phyloP scores from a whole-genome alignment of 2,113 vertebrate species.

The Seriola aureovittata region DNA sequence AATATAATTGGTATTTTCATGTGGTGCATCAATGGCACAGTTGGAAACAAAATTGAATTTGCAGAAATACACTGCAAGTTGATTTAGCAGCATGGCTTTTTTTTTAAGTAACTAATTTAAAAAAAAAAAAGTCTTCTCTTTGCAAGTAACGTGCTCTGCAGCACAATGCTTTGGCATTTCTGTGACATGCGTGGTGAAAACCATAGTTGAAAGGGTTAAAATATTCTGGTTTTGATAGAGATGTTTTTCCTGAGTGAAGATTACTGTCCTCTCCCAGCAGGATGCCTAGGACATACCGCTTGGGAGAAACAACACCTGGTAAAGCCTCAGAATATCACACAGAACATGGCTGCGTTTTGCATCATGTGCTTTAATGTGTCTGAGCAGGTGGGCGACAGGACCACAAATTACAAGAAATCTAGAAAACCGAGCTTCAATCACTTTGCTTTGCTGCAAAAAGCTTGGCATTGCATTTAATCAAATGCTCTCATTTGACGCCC shows the following conservation, averaged over 20 bases:
- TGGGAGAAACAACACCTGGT: slow-evolving; percentile 51
- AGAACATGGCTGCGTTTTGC: slow-evolving; percentile 5
- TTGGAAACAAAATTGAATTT: slow-evolving; percentile 14
- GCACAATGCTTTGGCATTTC: not conserved
- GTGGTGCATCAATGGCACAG: slow-evolving; percentile 11
- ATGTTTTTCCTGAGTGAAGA: slow-evolving; percentile 25
- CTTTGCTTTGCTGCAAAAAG: not conserved
- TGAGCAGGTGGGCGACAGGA: slow-evolving; percentile 21
- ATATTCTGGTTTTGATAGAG: slow-evolving; percentile 29
- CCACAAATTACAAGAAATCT: slow-evolving; percentile 8
- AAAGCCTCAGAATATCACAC: slow-evolving; percentile 19
- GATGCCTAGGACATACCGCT: not conserved
- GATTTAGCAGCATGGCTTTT: not conserved
- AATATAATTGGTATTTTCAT: slow-evolving; percentile 12
- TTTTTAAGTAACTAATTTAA: not conserved
- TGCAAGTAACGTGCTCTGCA: not conserved
- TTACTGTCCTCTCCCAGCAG: slow-evolving; percentile 32
- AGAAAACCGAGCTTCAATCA: not conserved
- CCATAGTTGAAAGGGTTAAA: not conserved
- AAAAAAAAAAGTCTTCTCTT: not conserved
- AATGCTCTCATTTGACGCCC: not conserved
- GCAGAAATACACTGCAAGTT: slow-evolving; percentile 20
- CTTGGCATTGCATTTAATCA: slow-evolving; percentile 2
- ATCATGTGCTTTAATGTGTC: slow-evolving; percentile 13
- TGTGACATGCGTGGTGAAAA: not conserved